phyloP scores from a whole-genome alignment of 2,113 vertebrate species.

The Physeter macrocephalus region DNA sequence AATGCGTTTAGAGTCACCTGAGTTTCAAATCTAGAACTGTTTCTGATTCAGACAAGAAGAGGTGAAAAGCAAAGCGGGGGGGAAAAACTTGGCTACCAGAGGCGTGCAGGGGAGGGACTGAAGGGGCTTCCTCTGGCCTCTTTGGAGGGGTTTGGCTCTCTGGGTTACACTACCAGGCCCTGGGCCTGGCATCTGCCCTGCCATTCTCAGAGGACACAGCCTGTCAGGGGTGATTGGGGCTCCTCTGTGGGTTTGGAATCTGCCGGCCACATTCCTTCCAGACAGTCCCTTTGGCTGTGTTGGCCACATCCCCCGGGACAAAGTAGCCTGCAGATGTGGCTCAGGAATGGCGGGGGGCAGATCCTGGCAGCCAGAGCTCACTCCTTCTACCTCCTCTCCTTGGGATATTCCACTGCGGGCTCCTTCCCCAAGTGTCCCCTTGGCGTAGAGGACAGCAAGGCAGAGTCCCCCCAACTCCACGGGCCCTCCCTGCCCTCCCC shows the following conservation, averaged over 20 bases:
- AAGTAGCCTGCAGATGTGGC: neutral
- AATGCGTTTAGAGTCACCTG: neutral
- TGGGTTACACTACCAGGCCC: too few relatives aligned
- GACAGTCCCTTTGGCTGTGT: neutral
- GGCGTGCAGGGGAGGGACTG: neutral
- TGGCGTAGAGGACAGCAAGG: neutral
- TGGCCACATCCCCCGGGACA: neutral
- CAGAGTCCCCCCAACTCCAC: fast-evolving
- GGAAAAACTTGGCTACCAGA: neutral
- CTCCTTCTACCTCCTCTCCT: neutral
- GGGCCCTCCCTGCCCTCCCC: conserved; percentile 63
- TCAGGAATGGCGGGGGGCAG: neutral
- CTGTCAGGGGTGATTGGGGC: neutral
- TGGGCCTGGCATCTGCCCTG: neutral
- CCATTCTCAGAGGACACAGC: neutral
- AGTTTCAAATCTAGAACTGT: neutral
- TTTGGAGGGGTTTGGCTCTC: neutral
- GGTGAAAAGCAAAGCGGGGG: neutral
- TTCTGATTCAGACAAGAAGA: neutral
- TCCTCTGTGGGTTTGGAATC: neutral
- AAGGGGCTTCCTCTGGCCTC: neutral
- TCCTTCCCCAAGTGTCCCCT: neutral
- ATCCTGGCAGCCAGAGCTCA: neutral
- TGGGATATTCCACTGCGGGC: neutral
- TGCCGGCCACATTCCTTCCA: neutral